phyloP scores from a whole-genome alignment of 2,888 invertebrate species.

The Dicyrtoma fusca region DNA sequence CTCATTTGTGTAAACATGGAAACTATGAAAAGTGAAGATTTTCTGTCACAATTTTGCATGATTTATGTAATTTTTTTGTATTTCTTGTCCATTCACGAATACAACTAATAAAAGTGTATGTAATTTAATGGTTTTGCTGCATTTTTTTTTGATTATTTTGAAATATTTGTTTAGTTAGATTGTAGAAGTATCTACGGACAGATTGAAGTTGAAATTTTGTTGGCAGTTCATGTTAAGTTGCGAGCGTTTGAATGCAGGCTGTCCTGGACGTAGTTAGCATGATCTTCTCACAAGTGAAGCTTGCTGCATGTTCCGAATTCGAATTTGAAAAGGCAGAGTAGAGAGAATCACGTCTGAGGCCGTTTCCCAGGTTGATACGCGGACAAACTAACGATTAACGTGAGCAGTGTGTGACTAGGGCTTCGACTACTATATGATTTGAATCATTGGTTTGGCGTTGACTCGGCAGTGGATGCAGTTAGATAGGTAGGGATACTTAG shows the following conservation, averaged over 20 bases:
- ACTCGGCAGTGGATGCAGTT: neutral
- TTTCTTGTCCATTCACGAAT: too few species aligned
- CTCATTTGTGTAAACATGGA: neutral
- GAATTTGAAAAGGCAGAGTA: conserved; percentile 4
- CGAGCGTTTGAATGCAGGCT: too few species aligned
- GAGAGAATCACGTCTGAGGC: neutral
- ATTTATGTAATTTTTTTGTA: neutral
- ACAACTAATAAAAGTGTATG: too few species aligned
- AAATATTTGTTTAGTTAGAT: too few species aligned
- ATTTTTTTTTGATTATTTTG: too few species aligned
- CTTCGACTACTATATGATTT: neutral
- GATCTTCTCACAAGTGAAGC: too few species aligned
- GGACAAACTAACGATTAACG: conserved; percentile 19
- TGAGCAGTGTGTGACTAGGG: neutral
- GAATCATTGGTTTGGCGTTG: too few species aligned
- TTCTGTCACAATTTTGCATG: conserved; percentile 14
- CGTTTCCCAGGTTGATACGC: conserved; percentile 5
- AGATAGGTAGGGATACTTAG: neutral
- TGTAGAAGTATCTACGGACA: too few species aligned
- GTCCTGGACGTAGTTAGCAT: too few species aligned
- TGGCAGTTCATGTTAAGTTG: too few species aligned
- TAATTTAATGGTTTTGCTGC: too few species aligned
- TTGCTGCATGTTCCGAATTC: conserved; percentile 4
- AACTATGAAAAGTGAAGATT: neutral
- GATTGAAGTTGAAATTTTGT: too few species aligned